These are phyloP conservation scores for Sylvilagus bachmani DNA, from an alignment of 2,113 vertebrate species.

Conservation along the genomic window DNA sequence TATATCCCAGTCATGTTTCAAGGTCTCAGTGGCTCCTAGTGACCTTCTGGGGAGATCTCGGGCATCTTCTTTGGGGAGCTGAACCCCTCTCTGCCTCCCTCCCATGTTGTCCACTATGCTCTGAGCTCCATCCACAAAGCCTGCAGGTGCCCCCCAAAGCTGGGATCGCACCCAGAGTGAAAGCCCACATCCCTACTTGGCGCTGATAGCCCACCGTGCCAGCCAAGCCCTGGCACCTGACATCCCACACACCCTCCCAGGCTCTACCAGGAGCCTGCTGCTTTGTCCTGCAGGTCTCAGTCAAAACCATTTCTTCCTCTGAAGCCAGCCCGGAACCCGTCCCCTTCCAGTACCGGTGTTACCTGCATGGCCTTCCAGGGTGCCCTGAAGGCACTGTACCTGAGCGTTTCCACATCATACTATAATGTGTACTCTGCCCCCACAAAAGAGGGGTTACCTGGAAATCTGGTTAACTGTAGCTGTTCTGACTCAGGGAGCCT, in stretches of 20 bases:
- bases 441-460: neutral
- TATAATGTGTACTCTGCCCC: neutral
- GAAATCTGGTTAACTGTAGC: neutral
- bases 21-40: neutral
- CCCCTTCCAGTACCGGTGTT: neutral
- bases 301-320: neutral
- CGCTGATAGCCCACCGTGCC: too few relatives aligned
- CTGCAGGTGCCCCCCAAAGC: neutral
- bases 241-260: accelerated
- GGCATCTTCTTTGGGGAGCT: neutral
- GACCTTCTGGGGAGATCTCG: neutral
- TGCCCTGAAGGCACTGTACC: neutral
- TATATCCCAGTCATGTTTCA: neutral
- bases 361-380: neutral
- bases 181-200: neutral
- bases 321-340: neutral
- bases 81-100: neutral
- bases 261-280: neutral
- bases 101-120: neutral
- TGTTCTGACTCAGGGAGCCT: neutral
- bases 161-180: accelerated
- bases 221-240: neutral
- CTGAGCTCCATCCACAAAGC: neutral
- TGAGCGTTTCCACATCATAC: neutral
- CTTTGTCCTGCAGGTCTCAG: neutral